These are phyloP conservation scores for Poecilobothrus nobilitatus DNA, from an alignment of 2,888 invertebrate species.

Conservation along the genomic window DNA sequence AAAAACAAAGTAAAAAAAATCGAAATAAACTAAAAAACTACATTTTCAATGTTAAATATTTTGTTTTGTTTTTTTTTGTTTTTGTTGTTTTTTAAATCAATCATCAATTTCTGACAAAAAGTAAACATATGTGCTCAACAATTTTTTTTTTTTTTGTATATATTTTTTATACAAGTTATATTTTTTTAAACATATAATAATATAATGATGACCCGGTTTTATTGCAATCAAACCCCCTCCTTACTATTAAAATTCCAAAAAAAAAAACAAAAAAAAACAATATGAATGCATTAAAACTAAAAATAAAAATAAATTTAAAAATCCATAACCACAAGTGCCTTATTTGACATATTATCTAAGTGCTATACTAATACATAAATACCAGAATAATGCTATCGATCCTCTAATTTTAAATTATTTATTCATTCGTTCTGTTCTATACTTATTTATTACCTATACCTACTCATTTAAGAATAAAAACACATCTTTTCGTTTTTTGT, in stretches of 20 bases:
- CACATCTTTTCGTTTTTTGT: neutral
- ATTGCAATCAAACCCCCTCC: neutral
- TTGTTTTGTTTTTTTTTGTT: neutral
- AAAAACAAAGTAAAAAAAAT: no score
- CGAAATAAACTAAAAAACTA: no score
- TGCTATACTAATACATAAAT: neutral
- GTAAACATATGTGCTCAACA: conserved; percentile 5
- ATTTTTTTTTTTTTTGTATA: neutral
- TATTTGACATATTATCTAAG: neutral
- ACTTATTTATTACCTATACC: neutral
- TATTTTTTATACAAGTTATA: no score
- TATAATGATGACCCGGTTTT: neutral
- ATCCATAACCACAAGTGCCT: conserved; percentile 6
- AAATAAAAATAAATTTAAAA: neutral
- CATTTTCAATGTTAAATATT: neutral
- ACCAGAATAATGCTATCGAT: neutral
- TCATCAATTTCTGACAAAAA: conserved; percentile 9
- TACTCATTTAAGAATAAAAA: neutral
- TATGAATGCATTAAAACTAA: no score
- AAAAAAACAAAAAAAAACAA: no score
- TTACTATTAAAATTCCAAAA: no score
- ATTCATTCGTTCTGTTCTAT: no score
- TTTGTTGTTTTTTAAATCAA: neutral
- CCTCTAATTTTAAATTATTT: neutral
- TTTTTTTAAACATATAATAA: neutral